Base-by-base conservation (phyloP, 2,797 vertebrate genomes). In the Anguilla marmorata region DNA sequence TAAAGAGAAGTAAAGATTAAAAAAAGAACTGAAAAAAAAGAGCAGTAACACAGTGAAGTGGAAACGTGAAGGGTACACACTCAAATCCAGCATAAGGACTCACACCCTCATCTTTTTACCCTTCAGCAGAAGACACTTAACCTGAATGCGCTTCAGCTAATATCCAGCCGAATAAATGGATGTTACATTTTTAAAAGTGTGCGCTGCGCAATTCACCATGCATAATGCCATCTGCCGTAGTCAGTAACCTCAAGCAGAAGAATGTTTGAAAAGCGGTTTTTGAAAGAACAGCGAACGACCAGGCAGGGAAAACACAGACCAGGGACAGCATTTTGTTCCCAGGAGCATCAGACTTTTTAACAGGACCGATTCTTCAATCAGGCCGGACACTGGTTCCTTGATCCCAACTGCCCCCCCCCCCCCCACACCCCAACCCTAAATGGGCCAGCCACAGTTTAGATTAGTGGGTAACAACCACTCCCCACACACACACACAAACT, bases 341-440 rank as follows among this genome's bases (percentile, higher is more conserved):
- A 66, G 54, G 30, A 37, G 7, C 24, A 7, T 52, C 16, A 21
- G 58, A 54, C 24, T 21, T 12, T 37, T 76, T 33, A 14, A 24
- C 27, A 45, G n/a, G 21, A 12, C 87, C 45, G 74, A 41, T 85
- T 63, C 69, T 80, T 60, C 50, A 63, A 85, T 80, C 33, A 76
- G 50, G 85, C n/a, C 52, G 37, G 11, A 30, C 5, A 2, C 50
- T 2, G 56, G n/a, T 66, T 5, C 19, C 24, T 63, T 86, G 56
- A 69, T 74, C 54, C 72, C 58, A 41, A 54, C 60, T 83, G 82
- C 79, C 33, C n/a, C 48, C 79, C 27, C 7, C 9, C n/a, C 9
- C 41, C 2, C 79, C 33, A 11, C 48, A 30, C 4, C 11, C 41
- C 9, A 27, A 54, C 79, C 41, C 12, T 21, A 24, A 48, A 85